Evolutionary conservation across 2,888 invertebrate genomes (phyloP), one percentile per base, ranked within the genome.

Genomic region (Meteorus colon): DNA sequence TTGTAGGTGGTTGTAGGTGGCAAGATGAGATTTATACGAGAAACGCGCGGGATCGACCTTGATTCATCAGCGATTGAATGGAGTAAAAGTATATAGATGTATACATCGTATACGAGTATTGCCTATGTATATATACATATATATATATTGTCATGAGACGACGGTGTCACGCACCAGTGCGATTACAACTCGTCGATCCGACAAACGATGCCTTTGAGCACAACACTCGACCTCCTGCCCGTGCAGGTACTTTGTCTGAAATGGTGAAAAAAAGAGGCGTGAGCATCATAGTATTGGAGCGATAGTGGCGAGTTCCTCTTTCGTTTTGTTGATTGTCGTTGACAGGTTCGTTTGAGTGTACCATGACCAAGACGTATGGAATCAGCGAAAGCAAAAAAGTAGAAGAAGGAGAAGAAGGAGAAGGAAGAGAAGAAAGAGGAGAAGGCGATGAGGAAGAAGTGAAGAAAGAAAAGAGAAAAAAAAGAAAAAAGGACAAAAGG

Each of bases 151-250:
- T 72, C 71, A 60, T 45, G 71, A 75, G 67, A 65, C 29, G 69
- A 65, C 45, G 24, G 74, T 79, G 80, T 81, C 81, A 81, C 80
- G 81, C 80, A 81, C 77, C 75, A 55, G 29, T 31, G 69, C 73
- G 78, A 76, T 72, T 79, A 77, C 78, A 77, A 78, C 73, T 75
- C 77, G 79, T 80, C 80, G 80, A 80, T 81, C 76, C 78, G 75
- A 73, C 75, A 77, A 77, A 76, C 78, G 79, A 79, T 76, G 67
- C 76, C 75, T 74, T 78, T 66, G 78, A 74, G 73, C 76, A 81
- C 77, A 79, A 81, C 78, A 69, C 76, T 75, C 76, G 76, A 71
- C 74, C 78, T 80, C 77, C 51, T 24, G 59, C 14, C 8, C 27
- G 59, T 27, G 59, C 59, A 41, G 5, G 12, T 41, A 65, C 34